Evolutionary conservation across 2,797 vertebrate genomes (phyloP).

Genomic region (Hippocampus kuda): DNA sequence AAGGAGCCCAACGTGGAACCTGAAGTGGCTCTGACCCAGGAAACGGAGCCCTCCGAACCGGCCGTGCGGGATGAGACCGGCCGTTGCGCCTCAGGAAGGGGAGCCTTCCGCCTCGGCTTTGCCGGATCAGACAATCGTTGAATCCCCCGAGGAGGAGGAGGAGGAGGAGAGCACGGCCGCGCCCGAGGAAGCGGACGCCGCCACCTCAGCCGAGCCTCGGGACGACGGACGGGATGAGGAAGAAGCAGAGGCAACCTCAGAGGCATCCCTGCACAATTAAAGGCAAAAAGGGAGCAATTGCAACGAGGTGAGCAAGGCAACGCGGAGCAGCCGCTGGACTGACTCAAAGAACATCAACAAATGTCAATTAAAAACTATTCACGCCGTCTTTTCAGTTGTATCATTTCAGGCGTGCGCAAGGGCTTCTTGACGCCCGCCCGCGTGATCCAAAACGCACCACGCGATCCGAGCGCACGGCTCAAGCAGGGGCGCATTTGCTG

Average conservation of each 20-base stretch:
- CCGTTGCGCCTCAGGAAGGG: background rate
- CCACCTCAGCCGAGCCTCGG: background rate
- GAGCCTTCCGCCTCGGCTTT: background rate
- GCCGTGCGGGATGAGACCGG: background rate
- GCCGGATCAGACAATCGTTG: background rate
- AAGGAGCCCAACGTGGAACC: background rate
- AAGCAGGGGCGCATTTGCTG: too few species aligned
- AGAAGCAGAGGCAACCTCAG: background rate
- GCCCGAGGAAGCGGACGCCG: background rate
- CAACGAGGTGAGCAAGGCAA: background rate
- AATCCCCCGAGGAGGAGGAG: background rate
- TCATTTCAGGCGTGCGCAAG: too few species aligned
- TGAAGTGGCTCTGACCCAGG: background rate
- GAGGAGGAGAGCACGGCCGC: background rate
- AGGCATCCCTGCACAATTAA: background rate
- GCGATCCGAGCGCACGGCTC: too few species aligned
- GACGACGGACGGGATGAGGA: background rate
- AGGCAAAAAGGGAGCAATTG: background rate
- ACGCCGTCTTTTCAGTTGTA: too few species aligned
- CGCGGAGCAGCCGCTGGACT: background rate
- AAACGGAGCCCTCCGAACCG: background rate
- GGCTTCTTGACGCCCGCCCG: too few species aligned
- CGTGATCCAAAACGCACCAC: too few species aligned
- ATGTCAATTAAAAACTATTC: background rate
- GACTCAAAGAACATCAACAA: too few species aligned